A percentile compares a stretch with the other conserved stretches of the same genome.
Evolutionary conservation across 2,888 invertebrate species (phyloP).

Genomic region (Hipparchia semele): DNA sequence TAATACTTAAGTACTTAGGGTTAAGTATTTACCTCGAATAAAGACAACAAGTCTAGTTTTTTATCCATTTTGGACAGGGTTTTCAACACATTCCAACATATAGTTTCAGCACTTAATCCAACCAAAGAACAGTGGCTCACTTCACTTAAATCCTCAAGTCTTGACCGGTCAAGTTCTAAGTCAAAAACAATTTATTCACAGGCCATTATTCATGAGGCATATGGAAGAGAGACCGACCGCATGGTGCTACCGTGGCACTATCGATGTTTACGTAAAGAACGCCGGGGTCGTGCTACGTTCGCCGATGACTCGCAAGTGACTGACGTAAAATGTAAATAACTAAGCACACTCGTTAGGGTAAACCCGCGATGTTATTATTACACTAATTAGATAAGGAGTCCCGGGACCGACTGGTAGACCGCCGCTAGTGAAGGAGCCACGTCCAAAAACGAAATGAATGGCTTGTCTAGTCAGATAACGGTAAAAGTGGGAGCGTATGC

Average conservation of each 20-base stretch:
- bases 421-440: slow-evolving; percentile 63
- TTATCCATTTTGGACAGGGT: slow-evolving; percentile 67
- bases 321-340: slow-evolving; percentile 25
- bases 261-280: slow-evolving; percentile 62
- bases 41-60: slow-evolving; percentile 77
- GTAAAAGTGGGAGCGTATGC: slow-evolving; percentile 76
- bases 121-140: slow-evolving; percentile 1
- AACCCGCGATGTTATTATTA: slow-evolving; percentile 49
- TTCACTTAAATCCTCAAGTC: slow-evolving; percentile 12
- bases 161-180: slow-evolving; percentile 34
- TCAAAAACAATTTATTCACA: slow-evolving; percentile 44
- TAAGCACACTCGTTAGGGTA: slow-evolving; percentile 38
- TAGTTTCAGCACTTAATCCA: slow-evolving; percentile 6
- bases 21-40: slow-evolving; percentile 72
- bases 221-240: slow-evolving; percentile 71
- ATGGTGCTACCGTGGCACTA: slow-evolving; percentile 80
- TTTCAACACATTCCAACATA: slow-evolving; percentile 42
- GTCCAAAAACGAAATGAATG: slow-evolving; percentile 77
- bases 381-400: slow-evolving; percentile 61
- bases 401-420: slow-evolving; percentile 46
- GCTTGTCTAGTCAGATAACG: slow-evolving; percentile 58
- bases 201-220: slow-evolving; percentile 60
- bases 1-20: background rate
- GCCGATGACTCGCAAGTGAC: slow-evolving; percentile 36
- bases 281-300: slow-evolving; percentile 50